phyloP scores from a whole-genome alignment of 2,888 invertebrate species.

The Desoria tigrina region DNA sequence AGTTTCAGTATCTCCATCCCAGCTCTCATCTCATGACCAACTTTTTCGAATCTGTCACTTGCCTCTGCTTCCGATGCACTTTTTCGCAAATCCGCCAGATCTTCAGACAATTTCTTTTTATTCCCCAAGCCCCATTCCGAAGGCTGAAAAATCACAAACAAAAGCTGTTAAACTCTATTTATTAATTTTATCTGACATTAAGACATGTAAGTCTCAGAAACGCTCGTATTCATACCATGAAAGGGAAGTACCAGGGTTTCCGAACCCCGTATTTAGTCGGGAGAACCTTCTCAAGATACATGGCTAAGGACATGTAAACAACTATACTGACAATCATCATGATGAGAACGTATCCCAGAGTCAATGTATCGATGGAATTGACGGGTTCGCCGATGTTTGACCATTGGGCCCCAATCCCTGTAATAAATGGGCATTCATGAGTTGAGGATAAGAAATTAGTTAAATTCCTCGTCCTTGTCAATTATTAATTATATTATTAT shows the following conservation, averaged over 20 bases:
- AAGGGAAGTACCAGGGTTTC: constrained; percentile 66
- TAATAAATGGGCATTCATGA: background rate
- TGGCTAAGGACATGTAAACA: constrained; percentile 62
- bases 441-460: background rate
- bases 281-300: constrained; percentile 65
- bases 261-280: constrained; percentile 73
- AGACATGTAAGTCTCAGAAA: no score
- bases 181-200: background rate
- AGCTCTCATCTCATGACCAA: constrained; percentile 55
- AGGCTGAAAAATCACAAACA: background rate
- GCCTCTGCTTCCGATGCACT: background rate
- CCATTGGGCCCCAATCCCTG: background rate
- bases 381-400: background rate
- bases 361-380: background rate
- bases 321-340: constrained; percentile 54
- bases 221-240: constrained; percentile 60
- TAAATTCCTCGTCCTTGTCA: background rate
- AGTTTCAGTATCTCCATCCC: constrained; percentile 57
- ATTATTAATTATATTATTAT: background rate
- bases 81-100: background rate
- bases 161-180: background rate
- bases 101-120: background rate
- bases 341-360: constrained; percentile 22
- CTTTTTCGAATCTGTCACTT: constrained; percentile 55
- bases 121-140: constrained; percentile 7